Base-by-base conservation (phyloP, 2,797 vertebrate species). In the Pantherophis alleghaniensis region DNA sequence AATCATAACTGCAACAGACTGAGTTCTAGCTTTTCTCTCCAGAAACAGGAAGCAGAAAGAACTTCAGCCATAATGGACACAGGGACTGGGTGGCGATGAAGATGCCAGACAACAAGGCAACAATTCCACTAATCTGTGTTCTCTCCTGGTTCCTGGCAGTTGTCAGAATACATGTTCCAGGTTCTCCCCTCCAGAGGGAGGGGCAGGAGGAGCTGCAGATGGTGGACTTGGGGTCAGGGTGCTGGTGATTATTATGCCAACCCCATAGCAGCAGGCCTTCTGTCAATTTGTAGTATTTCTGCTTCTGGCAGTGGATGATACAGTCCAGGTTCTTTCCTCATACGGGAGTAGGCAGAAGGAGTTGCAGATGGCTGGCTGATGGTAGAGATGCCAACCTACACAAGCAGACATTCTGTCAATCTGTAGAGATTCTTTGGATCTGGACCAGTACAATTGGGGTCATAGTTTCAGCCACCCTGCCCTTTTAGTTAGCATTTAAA, bases 341-440 rank as follows among this genome's bases (percentile, higher is more conserved):
- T 66, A 74, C 22, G 51, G 51, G 89, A 90, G 47, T 88, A 63
- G 86, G 91, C 87, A 86, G 56, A 47, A 89, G 60, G 87, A 89
- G 56, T 51, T 92, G 18, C 66, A 92, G 92, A 92, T 86, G 92
- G 66, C 92, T 92, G 69, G 56, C 42, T 83, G 90, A 86, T 86
- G 47, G 37, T 32, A 89, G 47, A n/a, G 69, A 79, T 90, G 89
- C 89, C 92, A 93, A 53, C 26, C 47, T 51, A 51, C 88, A 83
- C 56, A 89, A 92, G 87, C 66, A 74, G 22, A 18, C 89, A 53
- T 87, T 90, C 53, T 87, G 53, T 90, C n/a, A 56, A 57, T 56
- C 59, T 86, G 59, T 42, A 60, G 18, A 59, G 87, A n/a, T 66
- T 74, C 18, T 83, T 88, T 93, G 22, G 57, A 83, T n/a, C 47